These are phyloP conservation scores for Lacerta bilineata DNA, from an alignment of 2,797 vertebrate species.

Conservation along the genomic window DNA sequence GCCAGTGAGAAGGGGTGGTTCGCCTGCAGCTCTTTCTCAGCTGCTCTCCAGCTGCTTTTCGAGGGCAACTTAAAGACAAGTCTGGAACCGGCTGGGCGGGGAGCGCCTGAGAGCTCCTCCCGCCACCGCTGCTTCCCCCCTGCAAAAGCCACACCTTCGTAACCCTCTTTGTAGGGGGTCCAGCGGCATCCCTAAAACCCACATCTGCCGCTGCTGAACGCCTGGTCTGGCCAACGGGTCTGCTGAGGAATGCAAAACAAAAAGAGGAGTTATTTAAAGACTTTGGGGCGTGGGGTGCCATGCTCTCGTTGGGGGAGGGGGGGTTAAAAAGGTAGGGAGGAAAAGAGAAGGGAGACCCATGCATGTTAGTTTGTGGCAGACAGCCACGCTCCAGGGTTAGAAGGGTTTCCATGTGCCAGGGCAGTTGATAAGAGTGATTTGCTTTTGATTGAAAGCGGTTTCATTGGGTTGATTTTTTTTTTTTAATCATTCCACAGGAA, in stretches of 20 bases:
- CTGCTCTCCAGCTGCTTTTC: neutral
- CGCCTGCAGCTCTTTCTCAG: too few species aligned
- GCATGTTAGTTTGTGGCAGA: constrained; percentile 59
- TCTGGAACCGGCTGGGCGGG: neutral
- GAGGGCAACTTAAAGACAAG: too few species aligned
- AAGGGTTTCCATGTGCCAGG: neutral
- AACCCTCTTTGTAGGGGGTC: neutral
- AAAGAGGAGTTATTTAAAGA: neutral
- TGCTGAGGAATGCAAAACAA: neutral
- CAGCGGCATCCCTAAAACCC: neutral
- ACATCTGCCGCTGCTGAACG: neutral
- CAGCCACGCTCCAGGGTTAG: constrained; percentile 50
- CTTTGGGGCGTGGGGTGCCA: neutral
- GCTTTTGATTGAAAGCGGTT: constrained; percentile 57
- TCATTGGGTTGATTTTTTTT: constrained; percentile 51
- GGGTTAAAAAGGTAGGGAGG: too few species aligned
- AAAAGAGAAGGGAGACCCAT: constrained; percentile 11
- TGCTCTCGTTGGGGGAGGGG: neutral
- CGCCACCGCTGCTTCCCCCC: fast-evolving
- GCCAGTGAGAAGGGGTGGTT: too few species aligned
- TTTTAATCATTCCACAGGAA: constrained; percentile 51
- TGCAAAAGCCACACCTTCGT: neutral
- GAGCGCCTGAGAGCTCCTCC: neutral
- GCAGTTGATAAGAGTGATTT: constrained; percentile 19
- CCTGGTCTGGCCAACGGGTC: neutral